Evolutionary conservation across 2,797 vertebrate genomes (phyloP).

Genomic region (Gallinago nigripennis): DNA sequence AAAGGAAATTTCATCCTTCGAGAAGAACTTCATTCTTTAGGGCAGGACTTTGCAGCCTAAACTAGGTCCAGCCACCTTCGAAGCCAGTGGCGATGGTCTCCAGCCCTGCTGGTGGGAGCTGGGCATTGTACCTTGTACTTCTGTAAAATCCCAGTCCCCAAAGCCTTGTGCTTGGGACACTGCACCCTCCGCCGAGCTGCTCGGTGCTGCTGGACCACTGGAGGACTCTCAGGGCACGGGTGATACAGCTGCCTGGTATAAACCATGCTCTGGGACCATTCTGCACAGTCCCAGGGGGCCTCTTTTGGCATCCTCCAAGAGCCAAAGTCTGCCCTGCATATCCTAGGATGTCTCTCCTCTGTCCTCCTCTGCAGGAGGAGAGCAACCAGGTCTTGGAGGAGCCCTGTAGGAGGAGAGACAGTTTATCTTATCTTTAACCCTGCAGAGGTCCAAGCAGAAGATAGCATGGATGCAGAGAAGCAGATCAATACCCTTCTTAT

Average conservation of each 20-base stretch:
- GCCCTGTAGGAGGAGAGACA: not conserved
- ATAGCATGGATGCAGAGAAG: not conserved
- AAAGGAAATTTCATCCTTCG: not conserved
- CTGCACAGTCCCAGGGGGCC: not conserved
- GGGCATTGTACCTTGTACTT: not conserved
- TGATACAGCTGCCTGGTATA: not conserved
- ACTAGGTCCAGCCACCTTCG: not conserved
- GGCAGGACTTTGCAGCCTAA: not conserved
- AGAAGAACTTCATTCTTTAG: not conserved
- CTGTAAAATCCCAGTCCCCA: not conserved
- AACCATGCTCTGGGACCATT: not conserved
- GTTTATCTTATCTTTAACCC: not conserved
- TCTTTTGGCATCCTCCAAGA: not conserved
- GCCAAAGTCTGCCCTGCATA: not conserved
- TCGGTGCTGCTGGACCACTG: not conserved
- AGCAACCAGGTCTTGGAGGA: not conserved
- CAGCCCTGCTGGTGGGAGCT: not conserved
- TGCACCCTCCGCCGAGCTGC: not conserved
- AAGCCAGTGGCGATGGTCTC: not conserved
- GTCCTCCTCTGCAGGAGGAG: not conserved
- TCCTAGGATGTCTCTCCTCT: not conserved
- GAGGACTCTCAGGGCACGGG: rapidly evolving
- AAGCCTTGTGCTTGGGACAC: not conserved
- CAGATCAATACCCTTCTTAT: not conserved
- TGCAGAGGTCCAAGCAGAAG: not conserved